These are phyloP conservation scores for Trichogramma dendrolimi DNA, from an alignment of 2,888 invertebrate species.

Conservation along the genomic window DNA sequence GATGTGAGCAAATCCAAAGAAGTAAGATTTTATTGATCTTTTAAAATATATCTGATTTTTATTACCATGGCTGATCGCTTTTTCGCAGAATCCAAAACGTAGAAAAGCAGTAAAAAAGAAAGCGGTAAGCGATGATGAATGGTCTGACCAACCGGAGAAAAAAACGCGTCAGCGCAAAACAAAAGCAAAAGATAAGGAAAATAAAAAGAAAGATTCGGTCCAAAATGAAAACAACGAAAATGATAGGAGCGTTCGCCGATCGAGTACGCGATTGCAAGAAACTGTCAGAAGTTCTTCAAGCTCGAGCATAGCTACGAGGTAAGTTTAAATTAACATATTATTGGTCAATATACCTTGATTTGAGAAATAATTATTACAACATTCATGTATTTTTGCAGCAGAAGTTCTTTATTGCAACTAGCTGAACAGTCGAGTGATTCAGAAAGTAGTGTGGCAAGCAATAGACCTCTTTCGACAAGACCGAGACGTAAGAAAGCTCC, in stretches of 20 bases:
- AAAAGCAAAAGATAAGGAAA: slow-evolving; percentile 34
- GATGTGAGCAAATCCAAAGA: slow-evolving; percentile 3
- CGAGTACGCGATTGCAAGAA: too few species aligned
- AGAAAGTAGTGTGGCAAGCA: slow-evolving; percentile 35
- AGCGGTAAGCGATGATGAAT: slow-evolving; percentile 5
- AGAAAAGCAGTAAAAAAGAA: slow-evolving; percentile 8
- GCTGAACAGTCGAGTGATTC: slow-evolving; percentile 36
- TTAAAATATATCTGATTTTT: neutral
- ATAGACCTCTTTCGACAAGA: slow-evolving; percentile 27
- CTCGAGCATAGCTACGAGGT: too few species aligned
- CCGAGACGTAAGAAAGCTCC: slow-evolving; percentile 43
- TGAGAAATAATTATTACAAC: too few species aligned
- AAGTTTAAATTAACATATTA: too few species aligned
- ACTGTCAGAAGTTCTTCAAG: too few species aligned
- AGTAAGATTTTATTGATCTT: slow-evolving; percentile 1
- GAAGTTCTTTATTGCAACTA: slow-evolving; percentile 16
- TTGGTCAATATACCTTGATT: too few species aligned
- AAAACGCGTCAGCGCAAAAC: slow-evolving; percentile 24
- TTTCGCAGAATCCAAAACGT: slow-evolving; percentile 7
- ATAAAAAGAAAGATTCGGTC: neutral
- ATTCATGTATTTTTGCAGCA: neutral
- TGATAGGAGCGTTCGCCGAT: too few species aligned
- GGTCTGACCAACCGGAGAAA: slow-evolving; percentile 20
- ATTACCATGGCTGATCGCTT: neutral
- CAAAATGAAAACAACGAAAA: too few species aligned